A percentile compares a stretch with the other conserved stretches of the same genome.
phyloP scores from a whole-genome alignment of 1,140 invertebrate species.

The Araneus ventricosus region DNA sequence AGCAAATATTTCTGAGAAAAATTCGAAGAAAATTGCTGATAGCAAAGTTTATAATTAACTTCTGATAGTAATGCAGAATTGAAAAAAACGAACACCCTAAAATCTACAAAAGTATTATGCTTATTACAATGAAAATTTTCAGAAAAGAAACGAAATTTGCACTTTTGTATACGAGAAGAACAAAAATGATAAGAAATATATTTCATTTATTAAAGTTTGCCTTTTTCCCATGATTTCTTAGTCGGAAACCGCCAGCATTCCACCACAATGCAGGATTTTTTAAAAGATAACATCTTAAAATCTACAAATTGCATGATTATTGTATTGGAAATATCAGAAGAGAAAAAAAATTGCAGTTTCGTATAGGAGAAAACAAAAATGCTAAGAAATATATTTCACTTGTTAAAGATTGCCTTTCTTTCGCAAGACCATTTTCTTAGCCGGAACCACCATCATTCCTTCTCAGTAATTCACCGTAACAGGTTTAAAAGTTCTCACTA shows the following conservation, averaged over 20 bases:
- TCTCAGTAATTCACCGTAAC: neutral
- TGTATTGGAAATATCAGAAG: neutral
- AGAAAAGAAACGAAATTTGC: no score
- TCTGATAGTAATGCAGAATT: no score
- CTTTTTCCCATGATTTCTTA: neutral
- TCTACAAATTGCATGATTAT: neutral
- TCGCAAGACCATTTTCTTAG: no score
- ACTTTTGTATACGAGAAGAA: no score
- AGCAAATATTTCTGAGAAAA: no score
- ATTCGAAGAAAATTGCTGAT: no score
- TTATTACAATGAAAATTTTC: neutral
- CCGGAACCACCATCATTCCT: no score
- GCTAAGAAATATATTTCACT: neutral
- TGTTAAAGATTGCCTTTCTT: neutral
- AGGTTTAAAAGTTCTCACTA: slow-evolving; percentile 9
- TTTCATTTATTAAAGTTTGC: neutral
- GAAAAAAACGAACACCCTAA: neutral
- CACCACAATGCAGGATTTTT: no score
- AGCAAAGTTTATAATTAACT: no score
- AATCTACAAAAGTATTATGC: neutral
- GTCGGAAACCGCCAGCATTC: no score
- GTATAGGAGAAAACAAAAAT: no score
- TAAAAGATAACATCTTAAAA: neutral
- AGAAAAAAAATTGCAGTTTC: no score
- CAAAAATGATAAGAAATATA: neutral